These are phyloP conservation scores for Rhegmatorhina hoffmannsi DNA, from an alignment of 2,113 vertebrate species.

Conservation along the genomic window DNA sequence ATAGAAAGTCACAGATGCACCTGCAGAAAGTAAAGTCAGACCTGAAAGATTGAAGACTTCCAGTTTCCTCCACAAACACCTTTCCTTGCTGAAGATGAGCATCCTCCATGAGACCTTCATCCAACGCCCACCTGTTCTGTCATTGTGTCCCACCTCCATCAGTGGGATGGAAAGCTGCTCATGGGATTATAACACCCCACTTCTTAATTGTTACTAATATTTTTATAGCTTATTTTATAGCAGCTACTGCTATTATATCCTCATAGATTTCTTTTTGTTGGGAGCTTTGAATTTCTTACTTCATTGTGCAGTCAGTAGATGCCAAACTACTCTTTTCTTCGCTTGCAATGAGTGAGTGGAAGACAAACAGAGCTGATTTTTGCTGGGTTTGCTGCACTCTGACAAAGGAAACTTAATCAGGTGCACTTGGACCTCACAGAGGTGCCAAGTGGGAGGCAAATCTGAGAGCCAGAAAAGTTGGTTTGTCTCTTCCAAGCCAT, in stretches of 20 bases:
- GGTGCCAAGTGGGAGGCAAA: background rate
- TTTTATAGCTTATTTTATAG: background rate
- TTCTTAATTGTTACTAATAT: background rate
- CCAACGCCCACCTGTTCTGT: background rate
- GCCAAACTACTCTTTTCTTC: background rate
- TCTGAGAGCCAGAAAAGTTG: background rate
- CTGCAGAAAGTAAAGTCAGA: background rate
- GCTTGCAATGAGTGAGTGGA: background rate
- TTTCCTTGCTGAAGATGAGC: background rate
- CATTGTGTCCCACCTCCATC: rapidly evolving
- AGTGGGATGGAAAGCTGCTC: background rate
- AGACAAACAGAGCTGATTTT: background rate
- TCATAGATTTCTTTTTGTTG: background rate
- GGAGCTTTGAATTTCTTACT: background rate
- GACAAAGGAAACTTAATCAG: background rate
- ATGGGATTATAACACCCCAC: background rate
- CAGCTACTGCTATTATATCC: background rate
- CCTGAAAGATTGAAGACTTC: background rate
- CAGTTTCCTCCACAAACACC: background rate
- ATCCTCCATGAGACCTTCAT: background rate
- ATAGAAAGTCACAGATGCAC: background rate
- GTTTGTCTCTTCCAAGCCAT: background rate
- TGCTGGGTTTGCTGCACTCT: background rate
- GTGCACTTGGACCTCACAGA: background rate
- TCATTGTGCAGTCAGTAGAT: background rate